phyloP scores from a whole-genome alignment of 23 tunicate genomes.

The Aplidium turbinatum region DNA sequence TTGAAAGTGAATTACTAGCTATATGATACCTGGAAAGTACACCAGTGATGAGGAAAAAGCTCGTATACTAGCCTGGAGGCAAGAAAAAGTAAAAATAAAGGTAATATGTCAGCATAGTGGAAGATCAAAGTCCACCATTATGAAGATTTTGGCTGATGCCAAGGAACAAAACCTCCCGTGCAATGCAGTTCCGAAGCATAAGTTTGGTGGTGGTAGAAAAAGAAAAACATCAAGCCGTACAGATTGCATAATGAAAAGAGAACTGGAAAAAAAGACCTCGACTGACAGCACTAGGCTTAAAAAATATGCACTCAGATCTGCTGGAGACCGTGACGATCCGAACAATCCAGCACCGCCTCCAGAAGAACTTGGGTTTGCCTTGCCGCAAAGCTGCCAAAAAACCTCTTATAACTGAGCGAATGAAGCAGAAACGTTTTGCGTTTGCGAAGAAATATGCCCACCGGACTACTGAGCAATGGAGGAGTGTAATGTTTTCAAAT shows the following conservation, averaged over 20 bases:
- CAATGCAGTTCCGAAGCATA: slow-evolving; percentile 32
- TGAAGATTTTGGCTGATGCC: slow-evolving; percentile 33
- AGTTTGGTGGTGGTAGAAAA: slow-evolving; percentile 32
- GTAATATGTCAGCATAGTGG: slow-evolving; percentile 32
- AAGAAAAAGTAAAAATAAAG: slow-evolving; percentile 21
- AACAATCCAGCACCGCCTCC: slow-evolving; percentile 12
- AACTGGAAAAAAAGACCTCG: slow-evolving; percentile 30
- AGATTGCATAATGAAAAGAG: slow-evolving; percentile 23
- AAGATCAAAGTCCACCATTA: slow-evolving; percentile 22
- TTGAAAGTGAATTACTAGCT: too few species aligned
- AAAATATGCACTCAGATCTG: slow-evolving; percentile 18
- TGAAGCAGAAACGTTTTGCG: slow-evolving; percentile 9
- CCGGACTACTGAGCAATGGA: slow-evolving; percentile 21
- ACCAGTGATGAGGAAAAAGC: slow-evolving; percentile 29
- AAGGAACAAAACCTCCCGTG: slow-evolving; percentile 27
- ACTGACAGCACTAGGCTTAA: slow-evolving; percentile 12
- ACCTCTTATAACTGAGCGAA: slow-evolving; percentile 19
- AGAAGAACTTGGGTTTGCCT: slow-evolving; percentile 9
- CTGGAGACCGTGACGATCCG: slow-evolving; percentile 16
- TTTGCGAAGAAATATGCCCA: slow-evolving; percentile 15
- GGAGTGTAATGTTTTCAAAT: slow-evolving; percentile 25
- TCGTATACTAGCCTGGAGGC: slow-evolving; percentile 34
- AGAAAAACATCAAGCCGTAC: slow-evolving; percentile 3
- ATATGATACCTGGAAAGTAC: slow-evolving; percentile 22
- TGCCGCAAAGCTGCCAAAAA: slow-evolving; percentile 32